Percentiles rank a stretch among this genome's conserved stretches.
These are phyloP conservation scores for Ondatra zibethicus DNA, from an alignment of 2,113 vertebrate genomes.

Conservation along the genomic window DNA sequence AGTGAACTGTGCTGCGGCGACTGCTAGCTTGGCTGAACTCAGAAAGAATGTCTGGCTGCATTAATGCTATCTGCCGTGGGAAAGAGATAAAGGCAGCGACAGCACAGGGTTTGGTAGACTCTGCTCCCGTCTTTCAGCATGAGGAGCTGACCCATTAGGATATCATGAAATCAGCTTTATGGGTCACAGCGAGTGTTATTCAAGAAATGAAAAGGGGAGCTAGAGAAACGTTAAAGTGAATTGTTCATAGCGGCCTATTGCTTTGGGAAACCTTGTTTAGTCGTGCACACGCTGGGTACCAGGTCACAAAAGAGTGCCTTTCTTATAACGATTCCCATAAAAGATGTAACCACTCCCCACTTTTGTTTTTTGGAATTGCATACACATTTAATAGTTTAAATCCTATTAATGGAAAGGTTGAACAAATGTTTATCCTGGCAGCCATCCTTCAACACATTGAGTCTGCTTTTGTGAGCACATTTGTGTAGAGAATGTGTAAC, in stretches of 20 bases:
- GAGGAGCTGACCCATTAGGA: not conserved
- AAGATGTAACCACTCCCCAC: not conserved
- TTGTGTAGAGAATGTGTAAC: constrained; percentile 3
- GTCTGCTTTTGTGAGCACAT: not conserved
- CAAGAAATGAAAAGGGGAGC: not conserved
- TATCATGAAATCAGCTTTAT: constrained; percentile 32
- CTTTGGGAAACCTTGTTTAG: constrained; percentile 13
- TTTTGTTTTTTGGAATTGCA: constrained; percentile 14
- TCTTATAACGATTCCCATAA: not conserved
- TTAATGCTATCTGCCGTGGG: not conserved
- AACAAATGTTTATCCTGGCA: not conserved
- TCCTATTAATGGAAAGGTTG: not conserved
- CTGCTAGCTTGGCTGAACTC: constrained; percentile 19
- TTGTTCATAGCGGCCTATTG: not conserved
- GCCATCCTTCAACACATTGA: not conserved
- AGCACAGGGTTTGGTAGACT: not conserved
- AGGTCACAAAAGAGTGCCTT: constrained; percentile 10
- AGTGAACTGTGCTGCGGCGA: not conserved
- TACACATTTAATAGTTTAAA: constrained; percentile 3
- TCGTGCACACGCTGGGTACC: not conserved
- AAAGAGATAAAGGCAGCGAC: not conserved
- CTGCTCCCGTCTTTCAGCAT: not conserved
- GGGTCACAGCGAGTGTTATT: not conserved
- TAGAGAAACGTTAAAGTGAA: constrained; percentile 1
- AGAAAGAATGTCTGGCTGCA: constrained; percentile 14